Conservation (phyloP, 2,797 vertebrate genomes). For the Girardinus metallicus region DNA sequence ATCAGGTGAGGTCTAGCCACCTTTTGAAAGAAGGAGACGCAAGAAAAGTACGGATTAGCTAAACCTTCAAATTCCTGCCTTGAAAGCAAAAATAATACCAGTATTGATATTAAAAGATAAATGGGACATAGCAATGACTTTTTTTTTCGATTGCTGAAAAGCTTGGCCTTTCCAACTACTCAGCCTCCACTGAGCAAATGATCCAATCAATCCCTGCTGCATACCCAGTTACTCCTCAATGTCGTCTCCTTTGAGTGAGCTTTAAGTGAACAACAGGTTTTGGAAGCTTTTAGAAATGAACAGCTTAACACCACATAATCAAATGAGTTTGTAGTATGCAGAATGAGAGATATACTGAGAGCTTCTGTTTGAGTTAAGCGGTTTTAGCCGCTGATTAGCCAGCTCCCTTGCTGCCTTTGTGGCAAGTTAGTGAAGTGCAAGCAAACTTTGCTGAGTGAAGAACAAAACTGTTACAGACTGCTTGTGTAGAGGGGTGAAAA, state of each 20-base stretch:
- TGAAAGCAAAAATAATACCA: conserved; percentile 3
- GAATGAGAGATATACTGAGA: not conserved
- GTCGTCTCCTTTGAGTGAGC: not conserved
- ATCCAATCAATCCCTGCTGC: conserved; percentile 1
- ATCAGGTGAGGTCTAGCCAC: conserved; percentile 17
- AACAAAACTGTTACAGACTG: not conserved
- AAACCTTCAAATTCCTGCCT: not conserved
- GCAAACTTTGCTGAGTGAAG: not conserved
- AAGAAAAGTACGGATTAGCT: not conserved
- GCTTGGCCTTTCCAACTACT: conserved; percentile 16
- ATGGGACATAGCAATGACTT: not conserved
- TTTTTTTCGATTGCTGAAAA: conserved; percentile 16
- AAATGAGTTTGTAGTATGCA: not conserved
- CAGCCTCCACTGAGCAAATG: not conserved
- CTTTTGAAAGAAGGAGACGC: not conserved
- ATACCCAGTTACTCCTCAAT: conserved; percentile 9
- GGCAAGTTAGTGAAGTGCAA: conserved; percentile 48
- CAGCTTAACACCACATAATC: conserved; percentile 13
- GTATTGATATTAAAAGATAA: conserved; percentile 8
- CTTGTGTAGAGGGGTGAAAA: not conserved
- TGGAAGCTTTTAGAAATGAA: conserved; percentile 21
- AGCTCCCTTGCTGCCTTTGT: conserved; percentile 12
- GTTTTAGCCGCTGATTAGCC: conserved; percentile 38
- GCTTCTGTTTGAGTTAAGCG: conserved; percentile 24
- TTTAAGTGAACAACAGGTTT: conserved; percentile 14